phyloP scores from a whole-genome alignment of 2,113 vertebrate genomes.

The Brachyhypopomus gauderio region DNA sequence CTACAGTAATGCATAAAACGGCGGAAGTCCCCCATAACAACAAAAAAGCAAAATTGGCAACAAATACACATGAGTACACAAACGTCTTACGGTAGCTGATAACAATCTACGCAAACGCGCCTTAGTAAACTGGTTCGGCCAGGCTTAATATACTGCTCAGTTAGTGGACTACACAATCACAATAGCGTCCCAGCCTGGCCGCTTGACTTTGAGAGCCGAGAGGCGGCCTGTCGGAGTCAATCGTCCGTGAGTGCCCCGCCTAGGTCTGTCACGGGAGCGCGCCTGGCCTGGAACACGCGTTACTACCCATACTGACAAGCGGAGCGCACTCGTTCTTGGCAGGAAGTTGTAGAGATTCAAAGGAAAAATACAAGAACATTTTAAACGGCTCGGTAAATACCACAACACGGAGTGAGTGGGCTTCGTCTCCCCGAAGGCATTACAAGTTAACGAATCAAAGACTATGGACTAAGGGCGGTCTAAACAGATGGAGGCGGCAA shows the following conservation, averaged over 20 bases:
- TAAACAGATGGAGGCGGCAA: constrained; percentile 72
- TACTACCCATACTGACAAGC: constrained; percentile 39
- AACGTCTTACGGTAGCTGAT: not conserved
- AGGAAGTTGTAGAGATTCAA: constrained; percentile 56
- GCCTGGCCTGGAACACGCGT: constrained; percentile 57
- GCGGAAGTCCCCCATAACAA: no score
- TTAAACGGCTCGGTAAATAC: not conserved
- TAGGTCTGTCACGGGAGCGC: constrained; percentile 59
- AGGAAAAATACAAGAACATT: constrained; percentile 16
- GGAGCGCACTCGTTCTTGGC: constrained; percentile 29
- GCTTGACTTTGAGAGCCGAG: not conserved
- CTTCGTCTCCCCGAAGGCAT: not conserved
- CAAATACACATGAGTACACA: constrained; percentile 28
- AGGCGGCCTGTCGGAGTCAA: constrained; percentile 19
- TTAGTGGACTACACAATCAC: constrained; percentile 24
- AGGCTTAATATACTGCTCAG: constrained; percentile 30
- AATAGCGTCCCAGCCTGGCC: constrained; percentile 17
- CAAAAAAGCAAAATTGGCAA: constrained; percentile 13
- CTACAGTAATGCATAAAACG: no score
- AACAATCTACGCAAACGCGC: constrained; percentile 29
- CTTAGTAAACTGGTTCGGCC: constrained; percentile 7
- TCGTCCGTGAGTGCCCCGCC: constrained; percentile 67
- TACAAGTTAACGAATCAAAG: not conserved
- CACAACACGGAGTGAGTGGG: not conserved
- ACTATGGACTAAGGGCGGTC: constrained; percentile 69